Conservation (phyloP, 2,113 vertebrate genomes). For the Lasiurus borealis region DNA sequence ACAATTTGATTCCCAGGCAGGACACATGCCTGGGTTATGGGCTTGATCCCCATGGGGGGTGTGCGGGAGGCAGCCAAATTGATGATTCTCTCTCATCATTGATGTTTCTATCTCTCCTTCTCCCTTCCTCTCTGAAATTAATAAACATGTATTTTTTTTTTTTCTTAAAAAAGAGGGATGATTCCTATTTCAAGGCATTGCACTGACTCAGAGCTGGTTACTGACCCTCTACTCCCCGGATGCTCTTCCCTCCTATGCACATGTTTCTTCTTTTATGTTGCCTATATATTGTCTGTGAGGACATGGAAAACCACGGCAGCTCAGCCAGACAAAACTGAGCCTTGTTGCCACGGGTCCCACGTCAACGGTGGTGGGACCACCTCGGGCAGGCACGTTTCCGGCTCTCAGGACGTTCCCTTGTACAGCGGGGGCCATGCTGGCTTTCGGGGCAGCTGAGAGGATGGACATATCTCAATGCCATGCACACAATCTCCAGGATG, state of each 20-base stretch:
- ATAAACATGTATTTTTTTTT: too few relatives aligned
- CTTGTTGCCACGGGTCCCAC: not conserved
- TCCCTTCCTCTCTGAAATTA: too few relatives aligned
- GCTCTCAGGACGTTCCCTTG: not conserved
- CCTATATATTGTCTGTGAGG: not conserved
- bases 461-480: not conserved
- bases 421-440: not conserved
- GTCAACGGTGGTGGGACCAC: not conserved
- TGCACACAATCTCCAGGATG: fast-evolving
- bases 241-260: not conserved
- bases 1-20: too few relatives aligned
- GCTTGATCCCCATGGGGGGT: too few relatives aligned
- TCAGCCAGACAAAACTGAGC: not conserved
- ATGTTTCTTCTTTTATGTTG: not conserved
- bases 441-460: not conserved
- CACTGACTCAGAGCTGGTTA: not conserved
- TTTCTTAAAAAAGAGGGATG: too few relatives aligned
- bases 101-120: too few relatives aligned
- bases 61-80: too few relatives aligned
- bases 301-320: not conserved
- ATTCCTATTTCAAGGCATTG: not conserved
- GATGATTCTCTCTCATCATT: too few relatives aligned
- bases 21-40: too few relatives aligned
- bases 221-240: not conserved
- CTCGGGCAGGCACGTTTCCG: not conserved